phyloP scores from a whole-genome alignment of 2,888 invertebrate genomes.

The Coronaproctus castanopsis region DNA sequence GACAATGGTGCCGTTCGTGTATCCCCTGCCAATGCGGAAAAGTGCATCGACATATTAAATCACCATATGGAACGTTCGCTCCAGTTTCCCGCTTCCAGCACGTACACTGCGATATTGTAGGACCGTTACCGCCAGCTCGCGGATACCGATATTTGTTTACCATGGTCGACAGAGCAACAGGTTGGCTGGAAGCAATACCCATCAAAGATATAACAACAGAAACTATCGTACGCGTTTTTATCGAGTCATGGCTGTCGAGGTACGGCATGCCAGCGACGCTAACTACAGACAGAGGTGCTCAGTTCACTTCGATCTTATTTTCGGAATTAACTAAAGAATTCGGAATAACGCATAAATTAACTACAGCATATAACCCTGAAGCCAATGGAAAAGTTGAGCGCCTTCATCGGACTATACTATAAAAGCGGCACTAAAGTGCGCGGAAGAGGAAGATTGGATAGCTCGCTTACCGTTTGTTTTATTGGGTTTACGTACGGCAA shows the following conservation, averaged over 20 bases:
- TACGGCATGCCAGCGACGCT: constrained; percentile 25
- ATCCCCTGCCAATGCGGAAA: constrained; percentile 24
- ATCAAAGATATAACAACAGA: background rate
- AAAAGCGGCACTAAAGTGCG: no score
- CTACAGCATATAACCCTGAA: constrained; percentile 13
- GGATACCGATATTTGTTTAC: background rate
- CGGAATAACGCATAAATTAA: constrained; percentile 3
- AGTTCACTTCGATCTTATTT: constrained; percentile 25
- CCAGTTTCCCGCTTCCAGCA: constrained; percentile 16
- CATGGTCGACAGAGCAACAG: constrained; percentile 1
- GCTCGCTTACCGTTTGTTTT: no score
- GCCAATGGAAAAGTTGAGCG: constrained; percentile 13
- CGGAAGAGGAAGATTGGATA: no score
- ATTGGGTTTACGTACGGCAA: no score
- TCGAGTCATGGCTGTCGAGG: constrained; percentile 26
- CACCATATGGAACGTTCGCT: constrained; percentile 20
- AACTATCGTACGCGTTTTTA: background rate
- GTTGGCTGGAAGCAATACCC: constrained; percentile 5
- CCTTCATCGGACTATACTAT: constrained; percentile 9
- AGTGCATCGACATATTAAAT: constrained; percentile 22
- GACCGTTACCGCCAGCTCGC: constrained; percentile 12
- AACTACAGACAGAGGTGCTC: constrained; percentile 25
- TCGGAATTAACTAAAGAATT: background rate
- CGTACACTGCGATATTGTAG: constrained; percentile 22
- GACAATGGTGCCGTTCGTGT: constrained; percentile 23